Base-by-base conservation (phyloP, 2,797 vertebrate genomes). In the Thunnus albacares region DNA sequence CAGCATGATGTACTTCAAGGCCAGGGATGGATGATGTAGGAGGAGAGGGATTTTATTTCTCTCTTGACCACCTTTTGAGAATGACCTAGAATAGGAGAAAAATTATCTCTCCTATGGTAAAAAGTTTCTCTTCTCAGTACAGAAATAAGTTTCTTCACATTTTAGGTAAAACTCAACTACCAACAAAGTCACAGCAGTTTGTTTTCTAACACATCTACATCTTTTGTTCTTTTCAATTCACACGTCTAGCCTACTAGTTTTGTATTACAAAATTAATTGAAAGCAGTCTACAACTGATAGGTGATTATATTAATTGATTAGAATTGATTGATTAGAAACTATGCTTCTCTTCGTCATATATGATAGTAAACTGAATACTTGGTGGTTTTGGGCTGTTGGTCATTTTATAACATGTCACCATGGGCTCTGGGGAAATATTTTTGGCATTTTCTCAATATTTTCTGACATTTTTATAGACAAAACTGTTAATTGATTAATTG, bases 11-110 rank as follows among this genome's bases (percentile, higher is more conserved):
- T 74, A 79, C 65, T 79, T 85, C 81, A 78, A 82, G 87, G 85
- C 86, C 79, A 57, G 43, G 26, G 62, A 84, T 71, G 78, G 76
- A 90, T 91, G 90, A 88, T 89, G 63, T 81, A 85, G 71, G 85
- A 85, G 86, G 59, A 67, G 69, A 87, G 80, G 85, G 87, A 83
- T 78, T 88, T 86, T 51, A 73, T 75, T 80, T 82, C 83, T 90
- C 82, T 89, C 73, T 82, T 86, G 83, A 90, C 86, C 86, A 87
- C 72, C 57, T 90, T 87, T 90, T 84, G 62, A 81, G 80, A 59
- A 59, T 88, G 89, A 89, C 89, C 89, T 88, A 89, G 87, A 92
- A 91, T 69, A 67, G 45, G 75, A 84, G 77, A 88, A 77, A 86
- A 86, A 81, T 77, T 38, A 71, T 56, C 72, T 60, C 43, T 47